Evolutionary conservation across 2,113 vertebrate genomes (phyloP).

Genomic region (Caranx melampygus): DNA sequence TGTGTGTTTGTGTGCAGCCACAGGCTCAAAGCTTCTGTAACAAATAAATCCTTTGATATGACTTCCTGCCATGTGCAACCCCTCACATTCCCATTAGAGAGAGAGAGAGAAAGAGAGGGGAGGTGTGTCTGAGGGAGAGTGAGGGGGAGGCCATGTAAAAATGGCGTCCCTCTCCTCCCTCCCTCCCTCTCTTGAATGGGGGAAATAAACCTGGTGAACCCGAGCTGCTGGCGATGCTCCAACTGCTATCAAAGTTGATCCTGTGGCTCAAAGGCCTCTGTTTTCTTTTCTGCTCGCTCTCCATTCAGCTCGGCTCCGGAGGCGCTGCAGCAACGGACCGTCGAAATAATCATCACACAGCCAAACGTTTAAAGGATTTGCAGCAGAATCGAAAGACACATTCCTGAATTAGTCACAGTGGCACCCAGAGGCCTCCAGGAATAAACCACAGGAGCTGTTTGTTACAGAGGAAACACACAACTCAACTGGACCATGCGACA

Average conservation of each 20-base stretch:
- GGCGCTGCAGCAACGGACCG: background rate
- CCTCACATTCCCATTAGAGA: constrained; percentile 61
- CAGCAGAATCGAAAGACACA: background rate
- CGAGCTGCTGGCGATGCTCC: constrained; percentile 46
- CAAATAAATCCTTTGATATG: constrained; percentile 50
- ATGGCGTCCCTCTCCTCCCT: background rate
- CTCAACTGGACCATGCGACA: too few species aligned
- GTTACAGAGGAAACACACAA: too few species aligned
- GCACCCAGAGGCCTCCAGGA: background rate
- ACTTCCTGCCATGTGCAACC: constrained; percentile 63
- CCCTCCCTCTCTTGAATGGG: constrained; percentile 35
- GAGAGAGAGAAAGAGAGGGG: constrained; percentile 5
- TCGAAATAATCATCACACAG: background rate
- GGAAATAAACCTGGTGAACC: constrained; percentile 69
- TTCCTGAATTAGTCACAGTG: background rate
- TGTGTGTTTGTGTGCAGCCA: constrained; percentile 4
- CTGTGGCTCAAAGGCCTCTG: constrained; percentile 58
- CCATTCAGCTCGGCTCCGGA: constrained; percentile 6
- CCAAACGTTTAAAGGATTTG: background rate
- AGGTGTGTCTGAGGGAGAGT: constrained; percentile 11
- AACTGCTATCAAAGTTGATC: constrained; percentile 69
- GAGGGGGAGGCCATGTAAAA: background rate
- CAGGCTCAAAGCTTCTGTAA: constrained; percentile 16
- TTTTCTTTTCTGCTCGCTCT: constrained; percentile 49
- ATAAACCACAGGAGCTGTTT: background rate